These are phyloP conservation scores for Eupithecia dodoneata DNA, from an alignment of 2,888 invertebrate species.

Conservation along the genomic window DNA sequence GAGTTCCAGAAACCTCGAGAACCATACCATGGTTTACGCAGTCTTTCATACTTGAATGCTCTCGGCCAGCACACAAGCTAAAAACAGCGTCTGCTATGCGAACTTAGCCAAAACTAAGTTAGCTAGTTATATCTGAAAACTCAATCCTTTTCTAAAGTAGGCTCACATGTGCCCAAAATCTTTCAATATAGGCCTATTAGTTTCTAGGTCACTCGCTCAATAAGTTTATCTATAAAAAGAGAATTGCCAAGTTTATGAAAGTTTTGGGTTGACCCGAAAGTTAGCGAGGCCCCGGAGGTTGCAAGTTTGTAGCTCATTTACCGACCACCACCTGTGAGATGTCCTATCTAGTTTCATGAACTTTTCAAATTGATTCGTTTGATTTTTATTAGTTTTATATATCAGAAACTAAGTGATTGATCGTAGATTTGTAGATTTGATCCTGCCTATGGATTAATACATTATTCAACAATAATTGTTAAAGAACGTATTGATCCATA, in stretches of 20 bases:
- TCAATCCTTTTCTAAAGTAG: background rate
- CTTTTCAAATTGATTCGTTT: background rate
- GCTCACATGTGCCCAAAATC: constrained; percentile 15
- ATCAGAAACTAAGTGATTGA: background rate
- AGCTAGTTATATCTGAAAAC: background rate
- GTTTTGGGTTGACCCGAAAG: constrained; percentile 50
- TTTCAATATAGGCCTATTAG: constrained; percentile 29
- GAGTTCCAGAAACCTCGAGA: too few species aligned
- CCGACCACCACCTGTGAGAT: constrained; percentile 37
- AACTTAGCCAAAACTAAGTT: background rate
- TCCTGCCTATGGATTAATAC: too few species aligned
- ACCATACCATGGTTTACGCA: too few species aligned
- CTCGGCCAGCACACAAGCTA: background rate
- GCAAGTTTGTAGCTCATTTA: constrained; percentile 42
- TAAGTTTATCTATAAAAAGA: constrained; percentile 47
- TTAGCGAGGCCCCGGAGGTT: constrained; percentile 41
- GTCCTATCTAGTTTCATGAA: background rate
- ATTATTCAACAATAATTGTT: too few species aligned
- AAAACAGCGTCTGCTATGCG: too few species aligned
- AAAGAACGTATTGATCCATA: too few species aligned
- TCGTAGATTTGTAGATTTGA: background rate
- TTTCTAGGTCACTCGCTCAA: constrained; percentile 34
- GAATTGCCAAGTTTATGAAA: constrained; percentile 46
- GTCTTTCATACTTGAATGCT: background rate
- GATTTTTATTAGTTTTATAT: background rate